These are phyloP conservation scores for Scolopax rusticola DNA, from an alignment of 2,797 vertebrate genomes.

Conservation along the genomic window DNA sequence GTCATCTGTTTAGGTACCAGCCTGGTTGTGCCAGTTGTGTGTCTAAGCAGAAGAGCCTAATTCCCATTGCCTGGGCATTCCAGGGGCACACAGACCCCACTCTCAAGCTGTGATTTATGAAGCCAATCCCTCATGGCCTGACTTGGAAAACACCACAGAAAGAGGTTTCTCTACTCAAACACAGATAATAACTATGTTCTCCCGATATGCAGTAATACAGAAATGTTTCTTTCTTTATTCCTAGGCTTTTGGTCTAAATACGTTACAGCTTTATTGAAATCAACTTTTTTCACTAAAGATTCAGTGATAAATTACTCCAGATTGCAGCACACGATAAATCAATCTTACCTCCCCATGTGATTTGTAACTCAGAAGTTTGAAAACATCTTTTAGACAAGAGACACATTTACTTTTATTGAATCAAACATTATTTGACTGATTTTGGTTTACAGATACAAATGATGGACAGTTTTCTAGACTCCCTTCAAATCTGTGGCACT, in stretches of 20 bases:
- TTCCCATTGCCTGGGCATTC: neutral
- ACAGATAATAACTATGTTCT: neutral
- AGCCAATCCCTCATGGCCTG: neutral
- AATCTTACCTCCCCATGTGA: neutral
- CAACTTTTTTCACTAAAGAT: slow-evolving; percentile 36
- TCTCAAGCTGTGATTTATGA: neutral
- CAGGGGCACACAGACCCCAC: neutral
- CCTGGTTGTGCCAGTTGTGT: neutral
- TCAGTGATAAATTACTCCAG: slow-evolving; percentile 46
- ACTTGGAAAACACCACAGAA: rapidly evolving
- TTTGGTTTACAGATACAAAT: neutral
- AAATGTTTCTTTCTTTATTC: neutral
- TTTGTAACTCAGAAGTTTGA: slow-evolving; percentile 15
- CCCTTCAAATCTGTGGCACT: neutral
- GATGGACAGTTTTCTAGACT: neutral
- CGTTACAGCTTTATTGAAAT: neutral
- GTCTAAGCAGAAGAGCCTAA: neutral
- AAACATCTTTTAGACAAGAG: slow-evolving; percentile 47
- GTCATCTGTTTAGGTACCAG: neutral
- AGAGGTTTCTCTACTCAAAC: neutral
- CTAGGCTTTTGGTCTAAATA: neutral
- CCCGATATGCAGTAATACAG: neutral
- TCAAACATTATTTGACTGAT: neutral
- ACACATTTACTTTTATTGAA: slow-evolving; percentile 21
- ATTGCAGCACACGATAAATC: slow-evolving; percentile 52